phyloP scores from a whole-genome alignment of 2,888 invertebrate genomes.

The Stratiomys singularior region DNA sequence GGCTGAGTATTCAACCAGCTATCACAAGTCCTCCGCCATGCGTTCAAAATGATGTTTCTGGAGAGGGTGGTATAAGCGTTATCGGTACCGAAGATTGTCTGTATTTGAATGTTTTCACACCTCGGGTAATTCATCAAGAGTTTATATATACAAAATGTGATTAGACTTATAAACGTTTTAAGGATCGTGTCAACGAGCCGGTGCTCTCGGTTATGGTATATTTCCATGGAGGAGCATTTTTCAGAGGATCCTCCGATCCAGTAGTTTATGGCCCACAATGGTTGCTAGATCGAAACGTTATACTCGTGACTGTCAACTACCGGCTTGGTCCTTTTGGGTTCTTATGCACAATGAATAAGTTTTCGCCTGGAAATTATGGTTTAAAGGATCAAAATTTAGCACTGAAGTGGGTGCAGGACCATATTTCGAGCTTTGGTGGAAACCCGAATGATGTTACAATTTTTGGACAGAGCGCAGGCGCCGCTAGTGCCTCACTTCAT shows the following conservation, averaged over 20 bases:
- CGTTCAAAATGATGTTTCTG: background rate
- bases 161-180: background rate
- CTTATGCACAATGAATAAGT: constrained; percentile 69
- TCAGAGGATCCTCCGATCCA: constrained; percentile 72
- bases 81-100: background rate
- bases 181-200: background rate
- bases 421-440: constrained; percentile 69
- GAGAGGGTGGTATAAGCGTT: background rate
- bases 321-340: constrained; percentile 71
- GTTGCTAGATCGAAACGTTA: constrained; percentile 72
- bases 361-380: constrained; percentile 71
- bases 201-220: constrained; percentile 72
- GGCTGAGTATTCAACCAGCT: background rate
- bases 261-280: constrained; percentile 73
- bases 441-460: constrained; percentile 70
- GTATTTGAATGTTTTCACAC: constrained; percentile 1
- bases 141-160: background rate
- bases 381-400: constrained; percentile 71
- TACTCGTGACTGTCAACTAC: constrained; percentile 73
- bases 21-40: background rate
- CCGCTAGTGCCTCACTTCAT: constrained; percentile 70
- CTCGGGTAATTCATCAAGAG: background rate
- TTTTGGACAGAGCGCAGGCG: constrained; percentile 73
- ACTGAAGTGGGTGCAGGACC: constrained; percentile 69
- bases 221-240: constrained; percentile 70